Evolutionary conservation across 2,797 vertebrate genomes (phyloP), one percentile per base, ranked within the genome.

Genomic region (Pseudopleuronectes americanus): DNA sequence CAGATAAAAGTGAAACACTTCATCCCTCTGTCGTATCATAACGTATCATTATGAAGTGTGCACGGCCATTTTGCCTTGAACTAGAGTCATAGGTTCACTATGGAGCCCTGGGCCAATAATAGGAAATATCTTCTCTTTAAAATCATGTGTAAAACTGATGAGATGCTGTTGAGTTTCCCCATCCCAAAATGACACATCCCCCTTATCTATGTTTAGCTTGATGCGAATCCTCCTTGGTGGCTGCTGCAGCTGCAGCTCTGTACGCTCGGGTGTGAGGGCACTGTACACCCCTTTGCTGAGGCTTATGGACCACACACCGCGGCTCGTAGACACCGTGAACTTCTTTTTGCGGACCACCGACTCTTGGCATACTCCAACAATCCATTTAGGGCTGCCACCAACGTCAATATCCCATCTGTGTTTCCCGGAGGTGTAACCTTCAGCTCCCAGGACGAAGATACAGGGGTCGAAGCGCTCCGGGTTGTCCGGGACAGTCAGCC

Each of bases 351-450:
- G 87, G 1, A 26, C 49, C 22, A 95, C 79, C 0, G 90, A 89
- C 64, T 93, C 88, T 48, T 69, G 89, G 83, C 94, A 95, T 41
- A 96, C 91, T 0, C 95, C 96, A 26, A 97, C 49, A 0, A 93
- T 92, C 95, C 96, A 97, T 70, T 94, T 95, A 2, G 92, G 92
- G 58, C 83, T 92, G 56, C 93, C 79, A 0, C 93, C 81, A 17
- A 96, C 95, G 8, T 81, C 12, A 6, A 96, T 87, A 12, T 96
- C 96, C 96, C 97, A 97, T 83, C 91, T 94, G 80, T 94, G 90
- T 21, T 91, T 92, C 0, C 95, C 95, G 0, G 90, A 62, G 3
- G 58, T 57, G 85, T 95, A 90, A 8, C 74, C 89, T 77, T 95
- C 81, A 0, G 24, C 71, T 4, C 92, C 95, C 56, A 97, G 71